Base-by-base conservation (phyloP, 2,888 invertebrate species). In the Chamaedrilus cognettii region DNA sequence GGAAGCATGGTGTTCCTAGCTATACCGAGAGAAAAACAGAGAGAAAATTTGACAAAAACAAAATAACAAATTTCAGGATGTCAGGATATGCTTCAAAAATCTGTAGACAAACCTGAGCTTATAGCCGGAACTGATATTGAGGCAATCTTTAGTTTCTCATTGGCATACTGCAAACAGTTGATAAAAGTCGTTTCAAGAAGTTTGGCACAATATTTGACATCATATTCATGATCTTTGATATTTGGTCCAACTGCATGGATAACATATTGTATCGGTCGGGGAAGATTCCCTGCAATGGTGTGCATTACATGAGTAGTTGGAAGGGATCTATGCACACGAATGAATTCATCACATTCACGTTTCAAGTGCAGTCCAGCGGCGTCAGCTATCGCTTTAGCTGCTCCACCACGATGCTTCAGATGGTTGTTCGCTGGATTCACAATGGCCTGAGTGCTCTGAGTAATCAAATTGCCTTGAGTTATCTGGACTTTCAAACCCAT, bases 381-480 rank as follows among this genome's bases (percentile, higher is more conserved):
- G 30, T 58, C 30, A 15, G 60, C 60, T 26, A 66, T 66, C 15
- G 61, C 66, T 51, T 52, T 32, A 15, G 66, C 30, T 7, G 51
- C 35, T 28, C 59, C 58, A 34, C 61, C 52, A 1, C 4, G 26
- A 57, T 42, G 50, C 3, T 23, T 31, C 28, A 66, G 32, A 7
- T 31, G 31, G n/a, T n/a, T 5, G 52, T 66, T 61, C 15, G 60
- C 31, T 23, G 66, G 59, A 42, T 61, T 66, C 15, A 66, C 66
- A 30, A 66, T 66, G 42, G 61, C 55, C 2, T 61, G 55, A 19
- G 61, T 52, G 23, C 34, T 31, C 52, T 61, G 66, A 28, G 60
- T 35, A 11, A 35, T 52, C 28, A 66, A 26, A 31, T 66, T 30
- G 23, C 49, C 60, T 26, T 31, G 11, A 28, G 23, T 30, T 34